Conservation (phyloP, 2,113 vertebrate species). For the Perca flavescens region DNA sequence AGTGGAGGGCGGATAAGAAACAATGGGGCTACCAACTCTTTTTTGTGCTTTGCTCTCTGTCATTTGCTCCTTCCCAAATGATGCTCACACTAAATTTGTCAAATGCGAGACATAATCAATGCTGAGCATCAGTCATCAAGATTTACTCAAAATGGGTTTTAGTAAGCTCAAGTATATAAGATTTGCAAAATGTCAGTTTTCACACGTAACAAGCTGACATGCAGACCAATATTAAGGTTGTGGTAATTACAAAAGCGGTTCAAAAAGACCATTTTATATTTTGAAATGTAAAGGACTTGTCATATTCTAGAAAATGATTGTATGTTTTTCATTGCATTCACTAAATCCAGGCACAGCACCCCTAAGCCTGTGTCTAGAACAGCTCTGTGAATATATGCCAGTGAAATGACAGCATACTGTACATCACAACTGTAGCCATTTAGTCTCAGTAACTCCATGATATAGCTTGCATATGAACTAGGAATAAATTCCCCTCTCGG, state of each 20-base stretch:
- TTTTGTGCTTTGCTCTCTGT: conserved; percentile 12
- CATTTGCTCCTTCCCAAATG: conserved; percentile 23
- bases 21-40: conserved; percentile 23
- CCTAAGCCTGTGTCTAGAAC: conserved; percentile 41
- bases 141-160: conserved; percentile 10
- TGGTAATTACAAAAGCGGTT: conserved; percentile 48
- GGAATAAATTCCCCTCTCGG: conserved; percentile 67
- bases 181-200: conserved; percentile 32
- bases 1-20: conserved; percentile 44
- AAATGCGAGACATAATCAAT: conserved; percentile 11
- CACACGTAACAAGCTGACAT: conserved; percentile 23
- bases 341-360: conserved; percentile 17
- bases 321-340: conserved; percentile 20
- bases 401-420: conserved; percentile 55
- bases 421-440: conserved; percentile 68
- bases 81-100: background rate
- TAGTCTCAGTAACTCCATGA: conserved; percentile 63
- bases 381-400: conserved; percentile 45
- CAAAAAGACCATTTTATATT: conserved; percentile 24
- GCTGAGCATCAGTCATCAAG: background rate
- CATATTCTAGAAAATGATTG: conserved; percentile 30
- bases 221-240: conserved; percentile 9
- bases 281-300: conserved; percentile 57
- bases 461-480: conserved; percentile 69
- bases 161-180: conserved; percentile 1